Percentiles rank a stretch among this genome's conserved stretches.
These are phyloP conservation scores for Melospiza melodia DNA, from an alignment of 2,113 vertebrate species.

Conservation along the genomic window DNA sequence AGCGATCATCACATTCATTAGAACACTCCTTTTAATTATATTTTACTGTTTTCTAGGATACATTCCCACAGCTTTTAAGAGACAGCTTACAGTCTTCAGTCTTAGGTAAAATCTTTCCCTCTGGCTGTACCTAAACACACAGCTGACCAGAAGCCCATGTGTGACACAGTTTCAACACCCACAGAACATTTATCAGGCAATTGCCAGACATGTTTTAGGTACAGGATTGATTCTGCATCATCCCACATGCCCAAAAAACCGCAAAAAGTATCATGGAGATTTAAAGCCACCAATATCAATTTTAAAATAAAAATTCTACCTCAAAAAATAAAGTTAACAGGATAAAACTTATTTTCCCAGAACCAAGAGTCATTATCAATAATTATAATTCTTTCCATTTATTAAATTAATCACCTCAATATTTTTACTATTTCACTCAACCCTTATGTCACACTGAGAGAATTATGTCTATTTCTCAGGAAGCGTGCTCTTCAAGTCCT, in stretches of 20 bases:
- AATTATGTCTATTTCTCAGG: neutral
- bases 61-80: neutral
- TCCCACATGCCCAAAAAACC: neutral
- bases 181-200: neutral
- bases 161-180: neutral
- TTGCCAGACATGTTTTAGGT: neutral
- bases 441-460: neutral
- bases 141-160: neutral
- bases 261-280: neutral
- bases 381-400: neutral
- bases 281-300: neutral
- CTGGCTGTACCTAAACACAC: neutral
- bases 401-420: neutral
- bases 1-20: neutral
- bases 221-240: neutral
- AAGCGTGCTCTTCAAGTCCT: neutral
- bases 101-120: neutral
- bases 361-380: neutral
- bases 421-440: neutral
- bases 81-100: neutral
- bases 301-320: neutral
- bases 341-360: neutral
- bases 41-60: neutral
- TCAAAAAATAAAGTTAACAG: neutral
- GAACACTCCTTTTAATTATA: fast-evolving